Evolutionary conservation across 2,888 invertebrate genomes (phyloP).

Genomic region (Piscicola geometra): DNA sequence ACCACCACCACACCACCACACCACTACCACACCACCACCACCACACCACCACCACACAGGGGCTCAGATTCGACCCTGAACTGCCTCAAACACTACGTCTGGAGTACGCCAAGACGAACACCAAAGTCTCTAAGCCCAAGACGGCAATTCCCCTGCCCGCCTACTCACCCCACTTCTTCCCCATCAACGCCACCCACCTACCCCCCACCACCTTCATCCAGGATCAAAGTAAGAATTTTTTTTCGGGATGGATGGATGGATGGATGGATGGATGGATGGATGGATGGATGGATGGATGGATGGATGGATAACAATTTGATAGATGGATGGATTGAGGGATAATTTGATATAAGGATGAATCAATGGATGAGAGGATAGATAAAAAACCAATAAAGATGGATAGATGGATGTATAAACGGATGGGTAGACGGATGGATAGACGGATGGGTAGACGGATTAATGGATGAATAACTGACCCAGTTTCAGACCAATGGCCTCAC

Average conservation of each 20-base stretch:
- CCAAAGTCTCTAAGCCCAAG: slow-evolving; percentile 99
- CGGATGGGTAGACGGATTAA: too few relatives aligned
- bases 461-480: neutral
- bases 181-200: neutral
- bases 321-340: too few relatives aligned
- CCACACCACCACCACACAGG: slow-evolving; percentile 64
- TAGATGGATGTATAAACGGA: too few relatives aligned
- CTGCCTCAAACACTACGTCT: slow-evolving; percentile 99
- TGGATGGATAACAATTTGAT: too few relatives aligned
- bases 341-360: too few relatives aligned
- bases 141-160: slow-evolving; percentile 1
- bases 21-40: too few relatives aligned
- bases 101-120: slow-evolving; percentile 99
- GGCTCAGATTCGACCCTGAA: slow-evolving; percentile 99
- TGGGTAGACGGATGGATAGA: too few relatives aligned
- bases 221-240: neutral
- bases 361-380: too few relatives aligned
- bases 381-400: too few relatives aligned
- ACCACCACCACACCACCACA: neutral
- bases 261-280: too few relatives aligned
- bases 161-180: neutral
- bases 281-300: too few relatives aligned
- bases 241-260: too few relatives aligned
- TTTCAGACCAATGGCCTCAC: slow-evolving; percentile 1
- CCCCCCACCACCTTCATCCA: slow-evolving; percentile 11